Base-by-base conservation (phyloP, 2,888 invertebrate genomes). In the Dioctria linearis region DNA sequence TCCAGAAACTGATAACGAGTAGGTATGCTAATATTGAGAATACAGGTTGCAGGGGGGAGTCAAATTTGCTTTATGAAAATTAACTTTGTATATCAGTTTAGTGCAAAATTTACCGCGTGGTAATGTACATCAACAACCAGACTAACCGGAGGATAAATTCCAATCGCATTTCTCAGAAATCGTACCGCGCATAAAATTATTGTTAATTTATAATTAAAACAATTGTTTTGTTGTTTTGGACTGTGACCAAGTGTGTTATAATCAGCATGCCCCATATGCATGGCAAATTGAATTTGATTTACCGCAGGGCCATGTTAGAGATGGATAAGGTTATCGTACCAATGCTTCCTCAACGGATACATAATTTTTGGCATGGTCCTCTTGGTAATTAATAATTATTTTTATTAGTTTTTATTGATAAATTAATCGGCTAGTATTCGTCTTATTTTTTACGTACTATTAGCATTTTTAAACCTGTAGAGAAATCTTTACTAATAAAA, bases 301-400 rank as follows among this genome's bases (percentile, higher is more conserved):
- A 82, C 39, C 37, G 25, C 5, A 75, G 54, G 39, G 43, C 73
- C 5, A 65, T 61, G 42, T 9, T 37, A 5, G 8, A 9, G 6
- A 61, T 80, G 65, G 82, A 82, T 66, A 80, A 78, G 9, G 40
- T 8, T 3, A 1, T 78, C 6, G n/a, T 82, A 1, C 82, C 82
- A 6, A 39, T 82, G 5, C 8, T 82, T 43, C 82, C 82, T n/a
- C 57, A 43, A 49, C 42, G 59, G 40, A 3, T 78, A 4, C 81
- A 82, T 63, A 73, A 75, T 1, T 54, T 81, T 8, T 82, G 73
- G 51, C 59, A 82, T 59, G 78, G 80, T 8, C 75, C 46, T 37
- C n/a, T 69, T 9, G 82, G 82, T 82, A 63, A 80, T 13, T 25
- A 25, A 25, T 25, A 25, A 25, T 25, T 25, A 54, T 46, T 39